Evolutionary conservation across 2,797 vertebrate genomes (phyloP).

Genomic region (Morelia viridis): DNA sequence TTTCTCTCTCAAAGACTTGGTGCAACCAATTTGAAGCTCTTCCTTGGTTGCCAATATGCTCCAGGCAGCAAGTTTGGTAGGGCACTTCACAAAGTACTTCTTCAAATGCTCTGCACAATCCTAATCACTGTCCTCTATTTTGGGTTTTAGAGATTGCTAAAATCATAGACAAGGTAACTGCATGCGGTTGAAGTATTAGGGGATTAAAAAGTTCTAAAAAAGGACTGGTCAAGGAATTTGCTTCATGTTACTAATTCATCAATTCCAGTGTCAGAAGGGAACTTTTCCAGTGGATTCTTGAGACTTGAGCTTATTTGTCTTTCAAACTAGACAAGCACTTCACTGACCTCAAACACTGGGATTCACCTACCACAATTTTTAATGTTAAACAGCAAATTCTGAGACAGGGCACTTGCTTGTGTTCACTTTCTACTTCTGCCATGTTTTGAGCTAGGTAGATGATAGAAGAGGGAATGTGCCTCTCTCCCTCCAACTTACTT

Average conservation of each 20-base stretch:
- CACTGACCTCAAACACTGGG: not conserved
- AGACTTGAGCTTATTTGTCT: not conserved
- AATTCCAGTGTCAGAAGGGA: not conserved
- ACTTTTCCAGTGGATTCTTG: not conserved
- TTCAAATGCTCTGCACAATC: not conserved
- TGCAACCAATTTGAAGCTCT: not conserved
- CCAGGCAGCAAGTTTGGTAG: not conserved
- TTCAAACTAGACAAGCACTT: not conserved
- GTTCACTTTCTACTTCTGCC: not conserved
- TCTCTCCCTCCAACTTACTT: constrained; percentile 3
- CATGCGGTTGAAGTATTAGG: not conserved
- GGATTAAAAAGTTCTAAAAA: not conserved
- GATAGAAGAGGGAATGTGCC: not conserved
- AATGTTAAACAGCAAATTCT: not conserved
- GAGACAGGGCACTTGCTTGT: not conserved
- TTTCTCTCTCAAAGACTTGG: not conserved
- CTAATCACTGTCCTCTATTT: not conserved
- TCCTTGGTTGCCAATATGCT: not conserved
- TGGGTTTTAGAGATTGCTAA: not conserved
- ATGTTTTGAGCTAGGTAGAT: not conserved
- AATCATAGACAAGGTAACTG: not conserved
- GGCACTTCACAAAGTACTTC: not conserved
- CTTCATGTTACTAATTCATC: not conserved
- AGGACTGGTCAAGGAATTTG: not conserved
- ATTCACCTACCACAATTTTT: not conserved